Conservation (phyloP, 2,888 invertebrate genomes). For the Lithophane socia region DNA sequence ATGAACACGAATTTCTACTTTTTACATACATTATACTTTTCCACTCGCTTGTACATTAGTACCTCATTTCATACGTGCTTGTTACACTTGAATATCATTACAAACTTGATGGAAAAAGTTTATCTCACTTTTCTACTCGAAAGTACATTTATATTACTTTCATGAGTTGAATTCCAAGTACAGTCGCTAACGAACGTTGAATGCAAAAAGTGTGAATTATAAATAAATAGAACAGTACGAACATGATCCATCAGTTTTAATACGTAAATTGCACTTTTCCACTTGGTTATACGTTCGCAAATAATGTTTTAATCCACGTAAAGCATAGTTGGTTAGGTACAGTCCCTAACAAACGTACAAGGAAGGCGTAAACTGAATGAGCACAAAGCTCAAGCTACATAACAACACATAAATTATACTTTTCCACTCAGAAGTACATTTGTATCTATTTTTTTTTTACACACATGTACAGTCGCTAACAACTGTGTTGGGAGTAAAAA, state of each 20-base stretch:
- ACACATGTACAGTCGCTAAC: conserved; percentile 52
- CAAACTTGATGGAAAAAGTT: conserved; percentile 23
- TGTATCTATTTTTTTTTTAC: conserved; percentile 55
- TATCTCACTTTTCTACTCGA: conserved; percentile 48
- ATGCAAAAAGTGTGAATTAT: conserved; percentile 48
- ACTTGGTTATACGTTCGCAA: conserved; percentile 54
- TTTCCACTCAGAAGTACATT: conserved; percentile 52
- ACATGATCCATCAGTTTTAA: conserved; percentile 43
- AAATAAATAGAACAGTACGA: conserved; percentile 31
- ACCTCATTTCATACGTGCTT: conserved; percentile 41
- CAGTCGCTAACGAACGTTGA: conserved; percentile 47
- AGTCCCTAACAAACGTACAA: conserved; percentile 40
- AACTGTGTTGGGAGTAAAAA: conserved; percentile 51
- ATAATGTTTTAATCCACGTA: conserved; percentile 48
- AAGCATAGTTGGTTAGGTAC: conserved; percentile 34
- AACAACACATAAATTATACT: conserved; percentile 50
- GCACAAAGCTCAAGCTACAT: conserved; percentile 37
- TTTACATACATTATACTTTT: conserved; percentile 55
- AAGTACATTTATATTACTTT: conserved; percentile 49
- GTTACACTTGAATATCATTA: conserved; percentile 42
- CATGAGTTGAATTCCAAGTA: conserved; percentile 51
- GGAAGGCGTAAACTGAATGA: conserved; percentile 40
- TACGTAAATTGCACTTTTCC: conserved; percentile 45
- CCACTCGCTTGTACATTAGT: conserved; percentile 58
- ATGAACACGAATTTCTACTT: conserved; percentile 70